phyloP scores from a whole-genome alignment of 1,140 invertebrate genomes.

The Linepithema humile region DNA sequence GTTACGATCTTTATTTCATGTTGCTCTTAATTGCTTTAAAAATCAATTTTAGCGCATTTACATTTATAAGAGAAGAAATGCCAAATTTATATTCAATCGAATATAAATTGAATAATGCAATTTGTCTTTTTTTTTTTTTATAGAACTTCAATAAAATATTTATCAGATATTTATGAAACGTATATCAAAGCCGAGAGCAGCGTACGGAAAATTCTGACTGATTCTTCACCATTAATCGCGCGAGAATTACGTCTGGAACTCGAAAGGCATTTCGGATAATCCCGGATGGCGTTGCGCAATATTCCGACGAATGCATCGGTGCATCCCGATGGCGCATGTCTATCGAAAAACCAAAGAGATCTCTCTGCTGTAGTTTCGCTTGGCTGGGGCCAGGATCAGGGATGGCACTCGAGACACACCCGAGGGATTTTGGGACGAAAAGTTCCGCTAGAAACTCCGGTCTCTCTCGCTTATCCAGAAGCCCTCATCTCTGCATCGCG shows the following conservation, averaged over 20 bases:
- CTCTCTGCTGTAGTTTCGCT: conserved; percentile 44
- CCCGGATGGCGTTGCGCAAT: conserved; percentile 35
- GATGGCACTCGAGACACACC: conserved; percentile 55
- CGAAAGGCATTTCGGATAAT: conserved; percentile 28
- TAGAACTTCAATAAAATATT: too few species aligned
- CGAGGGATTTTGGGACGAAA: conserved; percentile 65
- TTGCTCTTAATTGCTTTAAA: too few species aligned
- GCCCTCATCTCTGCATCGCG: neutral
- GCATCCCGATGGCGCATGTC: conserved; percentile 55
- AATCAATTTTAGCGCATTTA: too few species aligned
- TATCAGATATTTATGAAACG: too few species aligned
- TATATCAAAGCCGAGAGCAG: neutral
- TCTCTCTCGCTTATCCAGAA: conserved; percentile 54
- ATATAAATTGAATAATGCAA: too few species aligned
- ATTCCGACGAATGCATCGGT: conserved; percentile 45
- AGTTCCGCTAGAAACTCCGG: conserved; percentile 61
- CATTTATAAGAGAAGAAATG: too few species aligned
- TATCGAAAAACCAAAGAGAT: conserved; percentile 66
- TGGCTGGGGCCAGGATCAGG: conserved; percentile 57
- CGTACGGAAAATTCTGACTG: neutral
- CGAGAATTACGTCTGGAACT: conserved; percentile 27
- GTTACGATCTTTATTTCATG: neutral
- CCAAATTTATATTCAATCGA: too few species aligned
- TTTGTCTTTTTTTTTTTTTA: too few species aligned
- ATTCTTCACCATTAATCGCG: conserved; percentile 44